Conservation (phyloP, 2,888 invertebrate species). For the Lysandra bellargus region DNA sequence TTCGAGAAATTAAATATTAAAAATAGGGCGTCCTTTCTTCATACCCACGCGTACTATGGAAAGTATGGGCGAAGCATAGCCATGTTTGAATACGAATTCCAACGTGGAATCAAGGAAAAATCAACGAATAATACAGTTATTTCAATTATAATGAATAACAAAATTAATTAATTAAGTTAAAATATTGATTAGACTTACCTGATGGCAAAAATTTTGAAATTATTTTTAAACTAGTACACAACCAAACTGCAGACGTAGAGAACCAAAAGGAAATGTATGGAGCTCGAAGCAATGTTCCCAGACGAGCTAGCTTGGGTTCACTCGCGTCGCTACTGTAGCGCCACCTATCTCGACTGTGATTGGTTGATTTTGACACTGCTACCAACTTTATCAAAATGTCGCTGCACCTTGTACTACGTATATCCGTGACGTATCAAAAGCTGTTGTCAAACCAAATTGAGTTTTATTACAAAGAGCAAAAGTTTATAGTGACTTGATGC, state of each 20-base stretch:
- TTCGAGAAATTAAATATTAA: constrained; percentile 78
- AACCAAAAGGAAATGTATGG: constrained; percentile 81
- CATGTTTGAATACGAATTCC: constrained; percentile 80
- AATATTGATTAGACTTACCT: constrained; percentile 75
- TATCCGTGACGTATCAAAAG: constrained; percentile 66
- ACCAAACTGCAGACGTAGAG: constrained; percentile 81
- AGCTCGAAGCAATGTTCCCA: constrained; percentile 78
- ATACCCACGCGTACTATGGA: constrained; percentile 78
- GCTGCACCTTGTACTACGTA: constrained; percentile 72
- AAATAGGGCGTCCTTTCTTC: constrained; percentile 70
- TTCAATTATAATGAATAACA: constrained; percentile 58
- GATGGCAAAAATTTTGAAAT: constrained; percentile 80
- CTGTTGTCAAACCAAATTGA: constrained; percentile 44
- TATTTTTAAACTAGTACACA: constrained; percentile 79
- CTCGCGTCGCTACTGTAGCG: constrained; percentile 73
- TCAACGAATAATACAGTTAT: constrained; percentile 56
- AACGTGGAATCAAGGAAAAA: constrained; percentile 74
- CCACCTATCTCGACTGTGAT: constrained; percentile 69
- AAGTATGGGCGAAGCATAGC: constrained; percentile 76
- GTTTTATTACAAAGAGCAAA: constrained; percentile 39
- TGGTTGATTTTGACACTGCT: constrained; percentile 59
- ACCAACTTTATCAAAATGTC: constrained; percentile 58
- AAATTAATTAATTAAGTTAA: constrained; percentile 59
- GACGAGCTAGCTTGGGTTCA: constrained; percentile 76
- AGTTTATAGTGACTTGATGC: constrained; percentile 43